Conservation (phyloP, 1,140 invertebrate species). For the Drosophila navojoa region DNA sequence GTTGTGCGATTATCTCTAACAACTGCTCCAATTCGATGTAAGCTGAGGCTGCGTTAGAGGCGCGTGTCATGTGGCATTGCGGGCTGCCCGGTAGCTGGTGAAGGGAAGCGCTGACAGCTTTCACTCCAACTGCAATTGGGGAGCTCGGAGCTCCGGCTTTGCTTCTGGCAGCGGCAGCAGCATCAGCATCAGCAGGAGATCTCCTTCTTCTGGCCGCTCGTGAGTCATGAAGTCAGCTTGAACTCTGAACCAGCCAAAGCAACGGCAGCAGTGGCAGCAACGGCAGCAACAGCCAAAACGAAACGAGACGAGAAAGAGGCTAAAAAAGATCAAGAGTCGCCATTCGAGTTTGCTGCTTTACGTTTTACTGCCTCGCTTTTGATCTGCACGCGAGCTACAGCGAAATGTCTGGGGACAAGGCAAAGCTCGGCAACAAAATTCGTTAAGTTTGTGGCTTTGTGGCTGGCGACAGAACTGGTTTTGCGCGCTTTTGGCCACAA, state of each 20-base stretch:
- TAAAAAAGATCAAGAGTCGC: conserved; percentile 31
- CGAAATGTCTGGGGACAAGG: conserved; percentile 9
- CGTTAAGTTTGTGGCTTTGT: conserved; percentile 14
- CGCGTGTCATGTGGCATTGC: conserved; percentile 15
- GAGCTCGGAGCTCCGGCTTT: neutral
- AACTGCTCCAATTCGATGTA: conserved; percentile 19
- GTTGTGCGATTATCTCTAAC: no score
- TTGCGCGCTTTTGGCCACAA: conserved; percentile 44
- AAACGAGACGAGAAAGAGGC: conserved; percentile 16
- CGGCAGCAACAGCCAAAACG: conserved; percentile 3
- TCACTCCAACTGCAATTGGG: conserved; percentile 24
- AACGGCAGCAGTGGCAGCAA: conserved; percentile 13
- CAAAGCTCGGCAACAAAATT: conserved; percentile 31
- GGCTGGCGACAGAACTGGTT: conserved; percentile 55
- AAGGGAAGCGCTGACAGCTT: conserved; percentile 22
- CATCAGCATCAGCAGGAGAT: conserved; percentile 1
- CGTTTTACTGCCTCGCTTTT: conserved; percentile 4
- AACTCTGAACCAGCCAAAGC: conserved; percentile 26
- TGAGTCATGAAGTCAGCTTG: conserved; percentile 13
- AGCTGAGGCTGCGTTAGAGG: conserved; percentile 23
- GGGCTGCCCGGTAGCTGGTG: neutral
- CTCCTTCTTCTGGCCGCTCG: conserved; percentile 5
- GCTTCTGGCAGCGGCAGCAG: no score
- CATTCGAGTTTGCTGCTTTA: conserved; percentile 14
- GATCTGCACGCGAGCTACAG: conserved; percentile 11